A percentile compares a stretch with the other conserved stretches of the same genome.
Evolutionary conservation across 2,888 invertebrate genomes (phyloP).

Genomic region (Cryptophagus acutangulus): DNA sequence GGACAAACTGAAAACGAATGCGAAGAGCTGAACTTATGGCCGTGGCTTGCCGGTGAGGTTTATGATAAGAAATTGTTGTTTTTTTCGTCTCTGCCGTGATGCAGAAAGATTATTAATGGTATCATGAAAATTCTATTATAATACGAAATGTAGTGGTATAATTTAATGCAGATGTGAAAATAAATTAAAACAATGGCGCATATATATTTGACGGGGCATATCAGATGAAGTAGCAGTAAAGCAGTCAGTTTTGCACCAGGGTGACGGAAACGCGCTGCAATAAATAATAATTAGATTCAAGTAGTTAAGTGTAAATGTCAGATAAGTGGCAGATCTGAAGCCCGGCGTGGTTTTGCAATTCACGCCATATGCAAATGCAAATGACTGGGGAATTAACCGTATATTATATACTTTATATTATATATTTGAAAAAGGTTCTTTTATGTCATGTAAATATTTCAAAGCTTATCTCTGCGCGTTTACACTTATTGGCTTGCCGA

Average conservation of each 20-base stretch:
- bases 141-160: too few species aligned
- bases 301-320: constrained; percentile 44
- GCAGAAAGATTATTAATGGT: too few species aligned
- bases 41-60: too few species aligned
- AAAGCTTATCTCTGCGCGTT: constrained; percentile 29
- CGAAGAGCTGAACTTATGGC: too few species aligned
- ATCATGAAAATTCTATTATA: too few species aligned
- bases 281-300: constrained; percentile 46
- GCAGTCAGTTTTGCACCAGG: constrained; percentile 39
- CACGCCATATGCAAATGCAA: constrained; percentile 38
- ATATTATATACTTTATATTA: too few species aligned
- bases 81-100: too few species aligned
- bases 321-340: constrained; percentile 40
- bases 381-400: constrained; percentile 33
- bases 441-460: constrained; percentile 30
- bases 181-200: constrained; percentile 23
- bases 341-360: constrained; percentile 37
- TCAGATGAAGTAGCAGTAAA: constrained; percentile 42
- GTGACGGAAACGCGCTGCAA: constrained; percentile 37
- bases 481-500: constrained; percentile 29
- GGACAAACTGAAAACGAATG: too few species aligned
- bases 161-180: too few species aligned
- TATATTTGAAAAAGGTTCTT: constrained; percentile 27
- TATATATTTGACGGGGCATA: constrained; percentile 17
- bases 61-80: too few species aligned